Conservation (phyloP, 2,888 invertebrate species). For the Stratiomys singularior region DNA sequence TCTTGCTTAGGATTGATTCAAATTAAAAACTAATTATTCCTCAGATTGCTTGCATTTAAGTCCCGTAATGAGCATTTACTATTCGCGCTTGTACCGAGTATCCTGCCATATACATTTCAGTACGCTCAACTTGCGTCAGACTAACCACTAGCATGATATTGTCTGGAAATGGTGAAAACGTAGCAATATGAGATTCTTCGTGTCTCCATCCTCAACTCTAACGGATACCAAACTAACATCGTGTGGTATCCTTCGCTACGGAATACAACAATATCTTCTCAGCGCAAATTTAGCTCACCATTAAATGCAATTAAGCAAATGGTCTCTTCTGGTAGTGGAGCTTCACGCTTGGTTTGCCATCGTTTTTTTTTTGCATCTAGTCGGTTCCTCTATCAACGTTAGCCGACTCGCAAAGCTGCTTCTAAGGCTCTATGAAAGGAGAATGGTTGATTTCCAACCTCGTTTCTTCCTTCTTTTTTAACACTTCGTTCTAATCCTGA, state of each 20-base stretch:
- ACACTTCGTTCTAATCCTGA: conserved; percentile 24
- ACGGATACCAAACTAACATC: conserved; percentile 3
- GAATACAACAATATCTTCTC: conserved; percentile 26
- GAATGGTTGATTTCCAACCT: conserved; percentile 9
- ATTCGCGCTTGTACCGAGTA: background rate
- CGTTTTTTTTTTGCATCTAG: background rate
- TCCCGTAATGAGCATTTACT: conserved; percentile 35
- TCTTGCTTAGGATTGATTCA: conserved; percentile 47
- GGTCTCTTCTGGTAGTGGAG: conserved; percentile 44
- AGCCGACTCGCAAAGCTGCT: background rate
- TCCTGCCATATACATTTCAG: background rate
- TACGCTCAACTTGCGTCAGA: background rate
- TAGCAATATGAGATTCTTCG: conserved; percentile 24
- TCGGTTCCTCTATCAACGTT: background rate
- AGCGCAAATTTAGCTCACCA: conserved; percentile 51
- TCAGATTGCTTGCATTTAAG: conserved; percentile 49
- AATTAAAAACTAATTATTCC: conserved; percentile 52
- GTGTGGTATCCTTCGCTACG: conserved; percentile 17
- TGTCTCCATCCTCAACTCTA: background rate
- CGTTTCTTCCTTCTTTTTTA: conserved; percentile 8
- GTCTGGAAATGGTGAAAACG: conserved; percentile 21
- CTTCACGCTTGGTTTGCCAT: conserved; percentile 4
- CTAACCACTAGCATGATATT: background rate
- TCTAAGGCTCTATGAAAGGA: background rate
- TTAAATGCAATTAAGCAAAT: conserved; percentile 53